Conservation (phyloP, 2,797 vertebrate genomes). For the Pipistrellus kuhlii region DNA sequence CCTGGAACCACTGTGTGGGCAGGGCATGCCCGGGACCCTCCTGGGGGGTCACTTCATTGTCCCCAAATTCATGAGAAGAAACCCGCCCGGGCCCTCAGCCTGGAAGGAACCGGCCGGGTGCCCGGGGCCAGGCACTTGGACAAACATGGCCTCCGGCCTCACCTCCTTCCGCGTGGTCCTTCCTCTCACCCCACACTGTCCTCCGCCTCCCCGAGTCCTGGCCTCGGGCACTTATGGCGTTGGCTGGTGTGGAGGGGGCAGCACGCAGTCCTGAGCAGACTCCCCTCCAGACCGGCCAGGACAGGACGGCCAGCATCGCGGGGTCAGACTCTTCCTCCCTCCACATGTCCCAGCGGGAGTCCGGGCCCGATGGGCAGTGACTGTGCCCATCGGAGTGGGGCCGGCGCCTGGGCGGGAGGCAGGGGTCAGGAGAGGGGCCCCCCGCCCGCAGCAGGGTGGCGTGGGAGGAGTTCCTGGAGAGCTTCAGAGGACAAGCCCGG, state of each 20-base stretch:
- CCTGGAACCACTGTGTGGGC: fast-evolving
- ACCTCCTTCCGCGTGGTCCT: not conserved
- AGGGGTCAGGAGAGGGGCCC: not conserved
- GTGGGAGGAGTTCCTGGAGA: not conserved
- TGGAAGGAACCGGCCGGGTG: not conserved
- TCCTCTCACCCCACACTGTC: not conserved
- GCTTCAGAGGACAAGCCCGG: not conserved
- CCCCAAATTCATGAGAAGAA: not conserved
- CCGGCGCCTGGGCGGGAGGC: not conserved
- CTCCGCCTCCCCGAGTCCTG: not conserved
- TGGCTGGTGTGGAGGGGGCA: not conserved
- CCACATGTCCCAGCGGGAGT: fast-evolving
- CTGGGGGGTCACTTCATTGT: too few species aligned
- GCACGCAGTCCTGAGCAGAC: too few species aligned
- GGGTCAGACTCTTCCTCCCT: fast-evolving
- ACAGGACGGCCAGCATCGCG: fast-evolving
- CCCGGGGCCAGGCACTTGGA: not conserved
- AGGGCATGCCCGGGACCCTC: fast-evolving
- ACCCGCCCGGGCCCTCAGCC: not conserved
- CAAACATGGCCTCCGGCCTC: not conserved
- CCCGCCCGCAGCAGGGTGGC: too few species aligned
- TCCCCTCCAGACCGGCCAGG: not conserved
- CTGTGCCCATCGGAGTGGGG: fast-evolving
- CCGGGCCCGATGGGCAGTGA: fast-evolving
- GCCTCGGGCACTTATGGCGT: not conserved